A percentile compares a stretch with the other conserved stretches of the same genome.
phyloP scores from a whole-genome alignment of 1,140 invertebrate genomes.

The Temnothorax nylanderi region DNA sequence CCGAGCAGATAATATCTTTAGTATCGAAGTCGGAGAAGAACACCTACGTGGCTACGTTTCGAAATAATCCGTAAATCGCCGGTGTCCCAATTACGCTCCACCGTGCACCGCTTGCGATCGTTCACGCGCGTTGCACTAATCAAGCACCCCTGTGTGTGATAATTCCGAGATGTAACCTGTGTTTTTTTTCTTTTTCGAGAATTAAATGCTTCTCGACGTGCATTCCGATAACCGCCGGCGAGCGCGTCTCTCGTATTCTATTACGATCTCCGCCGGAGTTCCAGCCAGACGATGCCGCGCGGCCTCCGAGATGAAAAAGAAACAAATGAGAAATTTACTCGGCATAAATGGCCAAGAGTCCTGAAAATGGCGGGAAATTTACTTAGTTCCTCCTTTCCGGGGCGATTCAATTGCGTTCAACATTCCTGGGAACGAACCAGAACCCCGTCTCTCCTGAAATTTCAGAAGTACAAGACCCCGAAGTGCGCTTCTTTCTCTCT shows the following conservation, averaged over 20 bases:
- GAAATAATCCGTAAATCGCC: conserved; percentile 52
- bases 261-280: conserved; percentile 55
- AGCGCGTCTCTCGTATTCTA: conserved; percentile 43
- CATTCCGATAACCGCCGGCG: conserved; percentile 59
- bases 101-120: conserved; percentile 16
- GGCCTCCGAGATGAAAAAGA: conserved; percentile 66
- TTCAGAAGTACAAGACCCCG: conserved; percentile 62
- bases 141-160: conserved; percentile 47
- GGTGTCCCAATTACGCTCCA: conserved; percentile 42
- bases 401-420: conserved; percentile 72
- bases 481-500: conserved; percentile 6
- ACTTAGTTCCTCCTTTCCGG: conserved; percentile 70
- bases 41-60: not conserved
- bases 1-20: conserved; percentile 33
- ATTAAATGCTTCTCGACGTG: conserved; percentile 55
- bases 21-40: conserved; percentile 6
- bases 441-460: conserved; percentile 52
- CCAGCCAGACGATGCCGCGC: conserved; percentile 18
- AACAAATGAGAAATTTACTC: conserved; percentile 73
- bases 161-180: conserved; percentile 48
- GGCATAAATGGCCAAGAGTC: conserved; percentile 69
- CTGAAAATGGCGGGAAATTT: conserved; percentile 73
- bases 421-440: conserved; percentile 67
- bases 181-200: not conserved
- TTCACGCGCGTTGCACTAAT: conserved; percentile 49